Evolutionary conservation across 2,797 vertebrate species (phyloP).

Genomic region (Enteromius anoplus): DNA sequence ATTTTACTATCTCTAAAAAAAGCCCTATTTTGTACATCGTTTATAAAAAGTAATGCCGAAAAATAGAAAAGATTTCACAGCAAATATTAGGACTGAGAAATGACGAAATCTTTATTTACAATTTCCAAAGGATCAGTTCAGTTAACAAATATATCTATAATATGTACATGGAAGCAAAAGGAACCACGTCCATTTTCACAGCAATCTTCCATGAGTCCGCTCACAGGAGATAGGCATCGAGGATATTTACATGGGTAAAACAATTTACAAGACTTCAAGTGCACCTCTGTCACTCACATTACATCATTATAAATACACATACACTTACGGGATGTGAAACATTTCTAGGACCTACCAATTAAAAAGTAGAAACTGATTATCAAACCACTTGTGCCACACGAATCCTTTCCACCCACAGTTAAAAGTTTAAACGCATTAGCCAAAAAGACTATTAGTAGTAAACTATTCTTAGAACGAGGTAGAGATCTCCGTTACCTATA

Average conservation of each 20-base stretch:
- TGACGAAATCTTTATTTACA: constrained; percentile 95
- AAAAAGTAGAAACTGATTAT: constrained; percentile 62
- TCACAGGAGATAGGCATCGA: constrained; percentile 50
- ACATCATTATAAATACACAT: constrained; percentile 79
- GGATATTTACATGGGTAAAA: constrained; percentile 75
- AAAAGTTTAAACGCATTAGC: constrained; percentile 35
- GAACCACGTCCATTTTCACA: constrained; percentile 85
- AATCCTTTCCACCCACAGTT: constrained; percentile 9
- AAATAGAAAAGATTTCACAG: background rate
- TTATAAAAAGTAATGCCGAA: background rate
- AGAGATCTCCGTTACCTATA: constrained; percentile 34
- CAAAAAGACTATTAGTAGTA: constrained; percentile 14
- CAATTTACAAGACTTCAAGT: constrained; percentile 73
- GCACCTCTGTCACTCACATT: constrained; percentile 65
- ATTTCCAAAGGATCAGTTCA: constrained; percentile 88
- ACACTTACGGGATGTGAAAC: constrained; percentile 61
- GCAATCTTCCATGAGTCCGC: constrained; percentile 75
- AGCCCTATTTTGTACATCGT: background rate
- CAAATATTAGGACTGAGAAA: constrained; percentile 82
- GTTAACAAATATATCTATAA: constrained; percentile 89
- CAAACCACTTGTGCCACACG: constrained; percentile 64
- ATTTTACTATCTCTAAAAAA: background rate
- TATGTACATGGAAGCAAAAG: constrained; percentile 86
- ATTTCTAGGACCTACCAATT: constrained; percentile 53
- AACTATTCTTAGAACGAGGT: constrained; percentile 43